Conservation (phyloP, 2,888 invertebrate genomes). For the Chaetogeoica ovagalla region DNA sequence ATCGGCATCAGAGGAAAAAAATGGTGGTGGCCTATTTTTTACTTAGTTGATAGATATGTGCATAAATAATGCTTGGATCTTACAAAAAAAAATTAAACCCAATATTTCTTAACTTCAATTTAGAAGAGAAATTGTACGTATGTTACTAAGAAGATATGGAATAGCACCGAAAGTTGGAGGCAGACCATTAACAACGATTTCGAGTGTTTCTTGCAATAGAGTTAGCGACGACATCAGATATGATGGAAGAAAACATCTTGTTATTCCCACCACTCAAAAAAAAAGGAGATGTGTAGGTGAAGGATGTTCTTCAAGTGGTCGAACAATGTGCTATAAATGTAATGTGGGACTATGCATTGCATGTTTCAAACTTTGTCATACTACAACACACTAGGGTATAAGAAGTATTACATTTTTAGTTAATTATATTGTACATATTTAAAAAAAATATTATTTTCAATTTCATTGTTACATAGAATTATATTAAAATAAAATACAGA, state of each 20-base stretch:
- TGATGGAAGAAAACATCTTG: neutral
- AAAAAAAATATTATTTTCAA: neutral
- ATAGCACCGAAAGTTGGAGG: neutral
- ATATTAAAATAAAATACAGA: neutral
- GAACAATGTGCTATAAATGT: neutral
- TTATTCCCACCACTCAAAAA: neutral
- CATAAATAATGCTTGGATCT: constrained; percentile 19
- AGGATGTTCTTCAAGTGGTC: constrained; percentile 1
- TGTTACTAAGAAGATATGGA: neutral
- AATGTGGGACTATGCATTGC: neutral
- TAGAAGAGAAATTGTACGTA: too few species aligned
- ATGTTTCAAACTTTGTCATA: constrained; percentile 14
- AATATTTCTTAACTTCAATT: constrained; percentile 5
- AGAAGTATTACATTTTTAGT: neutral
- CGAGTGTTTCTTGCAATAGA: constrained; percentile 4
- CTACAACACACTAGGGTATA: constrained; percentile 6
- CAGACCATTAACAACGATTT: neutral
- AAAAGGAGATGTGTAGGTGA: neutral
- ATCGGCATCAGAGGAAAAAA: too few species aligned
- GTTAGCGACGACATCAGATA: constrained; percentile 2
- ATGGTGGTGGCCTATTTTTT: constrained; percentile 52
- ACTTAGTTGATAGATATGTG: too few species aligned
- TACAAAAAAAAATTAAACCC: neutral
- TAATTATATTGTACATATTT: neutral
- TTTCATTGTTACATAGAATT: constrained; percentile 2